phyloP scores from a whole-genome alignment of 1,140 invertebrate genomes.

The Amphibalanus amphitrite region DNA sequence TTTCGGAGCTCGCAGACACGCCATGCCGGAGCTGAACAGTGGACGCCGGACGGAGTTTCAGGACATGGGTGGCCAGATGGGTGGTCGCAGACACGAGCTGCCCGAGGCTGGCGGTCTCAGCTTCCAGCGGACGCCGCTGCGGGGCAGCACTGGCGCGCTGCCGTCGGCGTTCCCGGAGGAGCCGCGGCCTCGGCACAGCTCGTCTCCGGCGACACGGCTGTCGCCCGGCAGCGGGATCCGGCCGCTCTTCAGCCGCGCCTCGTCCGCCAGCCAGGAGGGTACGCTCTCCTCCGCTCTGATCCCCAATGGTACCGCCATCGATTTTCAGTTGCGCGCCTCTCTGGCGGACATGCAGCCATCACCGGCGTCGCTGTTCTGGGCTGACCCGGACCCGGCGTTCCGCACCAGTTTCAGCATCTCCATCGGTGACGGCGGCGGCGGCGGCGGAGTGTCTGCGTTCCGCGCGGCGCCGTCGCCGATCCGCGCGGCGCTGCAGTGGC shows the following conservation, averaged over 20 bases:
- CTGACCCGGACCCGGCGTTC: background rate
- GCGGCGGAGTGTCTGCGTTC: background rate
- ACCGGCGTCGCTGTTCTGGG: background rate
- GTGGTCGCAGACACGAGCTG: background rate
- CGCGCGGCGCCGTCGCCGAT: background rate
- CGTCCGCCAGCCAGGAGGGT: background rate
- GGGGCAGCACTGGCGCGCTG: conserved; percentile 19
- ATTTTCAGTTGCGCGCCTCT: background rate
- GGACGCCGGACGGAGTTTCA: background rate
- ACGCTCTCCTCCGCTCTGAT: background rate
- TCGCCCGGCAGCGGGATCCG: background rate
- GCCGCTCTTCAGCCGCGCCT: background rate
- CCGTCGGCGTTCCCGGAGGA: background rate
- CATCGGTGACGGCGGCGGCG: background rate
- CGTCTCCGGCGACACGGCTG: background rate
- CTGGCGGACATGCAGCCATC: background rate
- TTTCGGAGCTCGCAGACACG: no score
- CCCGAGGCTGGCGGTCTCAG: background rate
- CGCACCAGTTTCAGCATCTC: background rate
- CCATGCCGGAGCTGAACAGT: no score
- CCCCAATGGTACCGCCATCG: background rate
- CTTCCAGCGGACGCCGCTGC: conserved; percentile 1
- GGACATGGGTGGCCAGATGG: no score
- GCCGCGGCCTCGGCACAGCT: background rate
- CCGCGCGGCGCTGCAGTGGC: background rate